Conservation (phyloP, 2,797 vertebrate genomes). For the Leptatherina wallacei region DNA sequence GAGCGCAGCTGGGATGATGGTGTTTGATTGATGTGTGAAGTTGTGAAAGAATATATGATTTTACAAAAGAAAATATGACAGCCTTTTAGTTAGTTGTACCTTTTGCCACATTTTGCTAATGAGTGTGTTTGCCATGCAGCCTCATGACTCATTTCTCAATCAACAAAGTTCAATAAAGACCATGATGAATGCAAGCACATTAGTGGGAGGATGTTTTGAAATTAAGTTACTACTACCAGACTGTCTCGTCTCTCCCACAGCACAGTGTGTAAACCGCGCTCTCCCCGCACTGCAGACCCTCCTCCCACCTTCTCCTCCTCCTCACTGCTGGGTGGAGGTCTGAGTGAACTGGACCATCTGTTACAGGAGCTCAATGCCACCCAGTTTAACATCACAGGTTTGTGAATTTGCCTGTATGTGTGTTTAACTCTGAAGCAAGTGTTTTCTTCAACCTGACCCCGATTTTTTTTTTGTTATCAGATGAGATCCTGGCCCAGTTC, state of each 20-base stretch:
- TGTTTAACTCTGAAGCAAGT: not conserved
- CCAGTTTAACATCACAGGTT: conserved; percentile 94
- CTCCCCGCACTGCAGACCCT: conserved; percentile 81
- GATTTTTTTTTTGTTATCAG: conserved; percentile 70
- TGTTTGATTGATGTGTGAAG: not conserved
- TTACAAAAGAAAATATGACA: not conserved
- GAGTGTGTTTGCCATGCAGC: not conserved
- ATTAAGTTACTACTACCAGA: not conserved
- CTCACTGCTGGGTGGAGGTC: conserved; percentile 88
- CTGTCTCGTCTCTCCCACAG: conserved; percentile 68
- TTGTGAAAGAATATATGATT: not conserved
- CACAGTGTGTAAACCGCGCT: conserved; percentile 91
- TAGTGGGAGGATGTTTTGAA: conserved; percentile 6
- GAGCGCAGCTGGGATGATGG: not conserved
- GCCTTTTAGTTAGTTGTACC: not conserved
- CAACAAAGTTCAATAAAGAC: conserved; percentile 10
- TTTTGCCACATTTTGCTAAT: not conserved
- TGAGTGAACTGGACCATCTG: conserved; percentile 91
- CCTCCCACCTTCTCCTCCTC: conserved; percentile 86
- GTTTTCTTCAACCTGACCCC: not conserved
- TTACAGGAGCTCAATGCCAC: conserved; percentile 93
- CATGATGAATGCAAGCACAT: not conserved
- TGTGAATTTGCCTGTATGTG: conserved; percentile 12
- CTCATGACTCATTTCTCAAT: conserved; percentile 14
- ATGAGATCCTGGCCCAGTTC: conserved; percentile 95